These are phyloP conservation scores for Sacculina carcini DNA, from an alignment of 2,888 invertebrate species.

Conservation along the genomic window DNA sequence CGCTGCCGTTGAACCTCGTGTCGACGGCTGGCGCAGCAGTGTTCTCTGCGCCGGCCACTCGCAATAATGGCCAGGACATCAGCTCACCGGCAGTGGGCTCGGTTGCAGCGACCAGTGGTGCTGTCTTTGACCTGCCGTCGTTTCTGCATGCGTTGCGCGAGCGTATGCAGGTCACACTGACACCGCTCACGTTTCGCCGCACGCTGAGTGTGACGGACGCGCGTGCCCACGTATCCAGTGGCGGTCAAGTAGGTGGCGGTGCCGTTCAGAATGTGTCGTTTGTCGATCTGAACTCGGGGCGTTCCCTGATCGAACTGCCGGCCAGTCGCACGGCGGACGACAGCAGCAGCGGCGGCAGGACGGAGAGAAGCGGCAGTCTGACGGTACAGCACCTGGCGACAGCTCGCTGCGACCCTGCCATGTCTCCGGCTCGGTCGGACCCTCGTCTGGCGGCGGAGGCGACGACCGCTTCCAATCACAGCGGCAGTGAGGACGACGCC, in stretches of 20 bases:
- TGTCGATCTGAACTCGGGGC: neutral
- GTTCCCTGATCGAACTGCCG: neutral
- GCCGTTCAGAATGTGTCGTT: no score
- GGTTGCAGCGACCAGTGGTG: no score
- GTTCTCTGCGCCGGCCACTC: no score
- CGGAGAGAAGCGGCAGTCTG: neutral
- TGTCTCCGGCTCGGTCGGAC: neutral
- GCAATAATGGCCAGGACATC: no score
- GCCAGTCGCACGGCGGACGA: neutral
- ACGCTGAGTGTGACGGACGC: conserved; percentile 1
- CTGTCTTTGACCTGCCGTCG: conserved; percentile 1
- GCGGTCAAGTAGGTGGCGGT: no score
- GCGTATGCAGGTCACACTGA: neutral
- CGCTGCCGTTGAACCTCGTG: no score
- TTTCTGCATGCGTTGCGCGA: neutral
- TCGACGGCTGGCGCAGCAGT: no score
- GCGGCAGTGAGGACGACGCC: neutral
- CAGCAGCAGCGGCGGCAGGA: neutral
- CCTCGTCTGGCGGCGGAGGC: neutral
- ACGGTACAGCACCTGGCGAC: neutral
- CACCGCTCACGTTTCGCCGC: neutral
- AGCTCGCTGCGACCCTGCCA: neutral
- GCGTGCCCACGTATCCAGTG: no score
- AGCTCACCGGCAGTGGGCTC: no score
- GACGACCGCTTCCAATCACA: neutral